Conservation (phyloP, 2,888 invertebrate species). For the Philereme transversata region DNA sequence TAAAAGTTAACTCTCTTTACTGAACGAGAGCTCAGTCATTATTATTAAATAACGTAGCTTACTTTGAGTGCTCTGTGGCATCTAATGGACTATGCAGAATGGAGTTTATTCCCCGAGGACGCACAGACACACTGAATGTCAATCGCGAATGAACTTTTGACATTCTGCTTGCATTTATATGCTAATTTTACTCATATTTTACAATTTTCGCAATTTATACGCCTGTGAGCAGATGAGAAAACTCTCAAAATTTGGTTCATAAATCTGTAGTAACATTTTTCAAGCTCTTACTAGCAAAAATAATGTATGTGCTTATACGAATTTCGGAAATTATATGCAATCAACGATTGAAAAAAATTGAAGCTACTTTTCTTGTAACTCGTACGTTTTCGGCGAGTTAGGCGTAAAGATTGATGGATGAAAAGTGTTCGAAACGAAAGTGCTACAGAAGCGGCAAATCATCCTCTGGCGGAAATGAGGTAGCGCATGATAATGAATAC, state of each 20-base stretch:
- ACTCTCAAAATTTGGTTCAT: constrained; percentile 2
- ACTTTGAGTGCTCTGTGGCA: constrained; percentile 20
- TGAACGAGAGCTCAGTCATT: constrained; percentile 19
- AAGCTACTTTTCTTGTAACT: constrained; percentile 5
- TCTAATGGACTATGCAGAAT: constrained; percentile 14
- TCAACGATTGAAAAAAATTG: background rate
- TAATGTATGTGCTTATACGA: no score
- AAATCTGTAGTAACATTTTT: constrained; percentile 15
- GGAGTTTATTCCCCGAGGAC: constrained; percentile 27
- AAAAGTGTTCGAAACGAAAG: constrained; percentile 24
- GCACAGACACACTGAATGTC: constrained; percentile 33
- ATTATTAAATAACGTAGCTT: constrained; percentile 31
- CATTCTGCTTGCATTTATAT: constrained; percentile 40
- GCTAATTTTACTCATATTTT: constrained; percentile 32
- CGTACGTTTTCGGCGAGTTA: constrained; percentile 1
- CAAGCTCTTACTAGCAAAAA: background rate
- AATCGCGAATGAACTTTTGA: constrained; percentile 44
- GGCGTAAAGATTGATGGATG: constrained; percentile 27
- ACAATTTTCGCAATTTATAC: constrained; percentile 11
- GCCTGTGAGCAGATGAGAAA: constrained; percentile 1
- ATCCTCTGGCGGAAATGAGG: constrained; percentile 6
- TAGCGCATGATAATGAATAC: constrained; percentile 1
- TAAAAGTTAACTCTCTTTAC: constrained; percentile 23
- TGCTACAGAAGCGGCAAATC: constrained; percentile 26
- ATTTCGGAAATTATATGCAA: no score